Percentiles rank a stretch among this genome's conserved stretches.
Conservation (phyloP, 92 coral and sea anemone species). For the Epizoanthus ramosus region DNA sequence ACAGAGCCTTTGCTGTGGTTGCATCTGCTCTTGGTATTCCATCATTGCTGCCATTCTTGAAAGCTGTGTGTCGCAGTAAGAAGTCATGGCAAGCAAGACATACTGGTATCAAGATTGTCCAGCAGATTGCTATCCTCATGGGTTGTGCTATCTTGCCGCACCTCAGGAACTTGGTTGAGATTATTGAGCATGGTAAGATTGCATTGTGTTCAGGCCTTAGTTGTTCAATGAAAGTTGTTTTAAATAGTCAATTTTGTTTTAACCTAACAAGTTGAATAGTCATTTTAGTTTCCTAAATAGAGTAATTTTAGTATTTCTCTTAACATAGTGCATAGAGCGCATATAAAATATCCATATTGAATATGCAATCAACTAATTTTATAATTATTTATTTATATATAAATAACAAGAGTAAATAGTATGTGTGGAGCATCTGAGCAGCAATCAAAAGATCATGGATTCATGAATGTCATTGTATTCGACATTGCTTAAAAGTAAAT, state of each 20-base stretch:
- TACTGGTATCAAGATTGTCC: conserved; percentile 99
- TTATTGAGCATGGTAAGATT: conserved; percentile 96
- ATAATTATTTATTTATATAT: too few species aligned
- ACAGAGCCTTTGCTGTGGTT: conserved; percentile 99
- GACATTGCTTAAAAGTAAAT: too few species aligned
- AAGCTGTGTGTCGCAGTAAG: conserved; percentile 99
- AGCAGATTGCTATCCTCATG: conserved; percentile 99
- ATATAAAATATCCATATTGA: too few species aligned
- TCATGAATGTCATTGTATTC: too few species aligned
- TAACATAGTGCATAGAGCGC: too few species aligned
- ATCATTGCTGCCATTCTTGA: conserved; percentile 92
- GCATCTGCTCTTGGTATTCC: conserved; percentile 99
- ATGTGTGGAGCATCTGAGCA: background rate
- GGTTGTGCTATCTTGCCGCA: conserved; percentile 99
- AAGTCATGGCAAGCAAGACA: conserved; percentile 99
- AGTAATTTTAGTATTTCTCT: too few species aligned
- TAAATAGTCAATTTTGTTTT: too few species aligned
- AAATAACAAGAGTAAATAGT: background rate
- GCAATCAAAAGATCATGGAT: background rate
- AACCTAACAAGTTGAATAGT: too few species aligned
- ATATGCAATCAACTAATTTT: too few species aligned
- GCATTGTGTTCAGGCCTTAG: too few species aligned
- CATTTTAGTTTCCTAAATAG: too few species aligned
- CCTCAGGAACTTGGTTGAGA: conserved; percentile 96
- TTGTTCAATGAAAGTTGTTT: too few species aligned